Evolutionary conservation across 2,797 vertebrate genomes (phyloP).

Genomic region (Cephalopachus bancanus): DNA sequence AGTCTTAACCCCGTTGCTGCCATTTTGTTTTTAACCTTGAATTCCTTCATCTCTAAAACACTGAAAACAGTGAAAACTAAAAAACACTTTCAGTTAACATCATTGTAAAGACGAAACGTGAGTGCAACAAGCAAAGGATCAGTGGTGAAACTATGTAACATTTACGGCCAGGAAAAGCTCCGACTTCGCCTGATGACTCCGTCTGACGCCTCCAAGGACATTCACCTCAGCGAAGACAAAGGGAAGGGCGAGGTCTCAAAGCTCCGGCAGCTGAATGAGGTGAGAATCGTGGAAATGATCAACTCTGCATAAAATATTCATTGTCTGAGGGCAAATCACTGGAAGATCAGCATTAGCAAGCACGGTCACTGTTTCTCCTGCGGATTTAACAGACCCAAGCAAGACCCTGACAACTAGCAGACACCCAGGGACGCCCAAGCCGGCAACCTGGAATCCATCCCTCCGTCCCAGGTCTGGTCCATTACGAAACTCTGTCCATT

Average conservation of each 20-base stretch:
- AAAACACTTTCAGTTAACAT: slow-evolving; percentile 5
- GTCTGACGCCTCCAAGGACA: background rate
- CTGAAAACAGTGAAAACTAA: slow-evolving; percentile 21
- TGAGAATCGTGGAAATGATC: slow-evolving; percentile 18
- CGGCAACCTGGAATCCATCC: background rate
- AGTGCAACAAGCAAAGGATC: background rate
- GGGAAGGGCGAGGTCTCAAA: background rate
- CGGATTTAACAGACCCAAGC: background rate
- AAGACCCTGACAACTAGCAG: slow-evolving; percentile 29
- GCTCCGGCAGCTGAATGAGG: background rate
- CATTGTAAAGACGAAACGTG: slow-evolving; percentile 45
- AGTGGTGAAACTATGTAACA: background rate
- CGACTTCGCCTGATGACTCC: background rate
- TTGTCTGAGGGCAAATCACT: slow-evolving; percentile 2
- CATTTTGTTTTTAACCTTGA: slow-evolving; percentile 58
- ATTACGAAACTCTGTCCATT: background rate
- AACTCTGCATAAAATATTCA: slow-evolving; percentile 31
- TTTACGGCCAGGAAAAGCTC: background rate
- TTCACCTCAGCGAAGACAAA: background rate
- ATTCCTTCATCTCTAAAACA: slow-evolving; percentile 55
- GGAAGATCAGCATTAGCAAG: background rate
- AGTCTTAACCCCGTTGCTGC: slow-evolving; percentile 43
- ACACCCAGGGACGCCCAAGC: background rate
- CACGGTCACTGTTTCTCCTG: background rate
- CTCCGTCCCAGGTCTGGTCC: background rate